These are phyloP conservation scores for Phyllotreta cruciferae DNA, from an alignment of 2,888 invertebrate species.

Conservation along the genomic window DNA sequence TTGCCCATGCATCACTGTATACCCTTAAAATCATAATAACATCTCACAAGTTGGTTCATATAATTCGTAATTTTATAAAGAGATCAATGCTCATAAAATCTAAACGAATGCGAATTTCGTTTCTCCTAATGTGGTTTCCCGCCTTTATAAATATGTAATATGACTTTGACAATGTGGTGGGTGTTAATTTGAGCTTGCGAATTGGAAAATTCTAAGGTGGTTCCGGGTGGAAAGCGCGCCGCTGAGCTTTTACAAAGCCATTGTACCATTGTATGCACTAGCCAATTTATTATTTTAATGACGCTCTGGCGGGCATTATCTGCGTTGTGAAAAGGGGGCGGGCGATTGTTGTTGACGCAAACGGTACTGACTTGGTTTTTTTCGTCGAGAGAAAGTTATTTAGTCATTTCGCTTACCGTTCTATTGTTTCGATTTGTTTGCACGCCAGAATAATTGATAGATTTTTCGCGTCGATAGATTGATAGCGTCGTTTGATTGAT, in stretches of 20 bases:
- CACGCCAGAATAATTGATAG: background rate
- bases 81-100: too few species aligned
- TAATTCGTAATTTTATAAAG: too few species aligned
- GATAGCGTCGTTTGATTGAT: constrained; percentile 7
- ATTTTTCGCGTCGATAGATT: background rate
- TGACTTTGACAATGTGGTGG: background rate
- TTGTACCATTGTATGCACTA: constrained; percentile 22
- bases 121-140: too few species aligned
- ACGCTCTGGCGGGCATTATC: constrained; percentile 17
- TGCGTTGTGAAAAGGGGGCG: constrained; percentile 20
- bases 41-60: too few species aligned
- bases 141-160: too few species aligned
- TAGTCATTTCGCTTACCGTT: constrained; percentile 8
- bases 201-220: too few species aligned
- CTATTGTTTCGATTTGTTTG: background rate
- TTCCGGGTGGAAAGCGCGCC: background rate
- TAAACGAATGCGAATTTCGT: too few species aligned
- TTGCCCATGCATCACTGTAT: too few species aligned
- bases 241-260: background rate
- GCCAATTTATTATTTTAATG: constrained; percentile 28
- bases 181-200: too few species aligned
- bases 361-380: background rate
- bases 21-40: too few species aligned
- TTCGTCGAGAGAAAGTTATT: constrained; percentile 14
- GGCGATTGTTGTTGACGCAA: constrained; percentile 24